phyloP scores from a whole-genome alignment of 1,140 invertebrate genomes.

The Caenorhabditis briggsae region DNA sequence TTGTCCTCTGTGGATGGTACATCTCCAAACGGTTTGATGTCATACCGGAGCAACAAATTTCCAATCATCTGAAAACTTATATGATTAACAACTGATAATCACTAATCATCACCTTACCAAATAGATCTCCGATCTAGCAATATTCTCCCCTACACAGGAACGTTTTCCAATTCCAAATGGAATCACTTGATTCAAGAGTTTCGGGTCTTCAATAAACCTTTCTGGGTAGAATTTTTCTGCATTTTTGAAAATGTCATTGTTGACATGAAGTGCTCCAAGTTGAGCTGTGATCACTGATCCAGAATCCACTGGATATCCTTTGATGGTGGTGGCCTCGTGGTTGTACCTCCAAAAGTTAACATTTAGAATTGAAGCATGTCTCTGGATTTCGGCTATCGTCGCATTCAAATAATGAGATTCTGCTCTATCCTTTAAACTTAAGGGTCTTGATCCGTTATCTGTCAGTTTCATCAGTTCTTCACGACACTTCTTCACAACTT shows the following conservation, averaged over 20 bases:
- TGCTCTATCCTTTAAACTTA: constrained; percentile 39
- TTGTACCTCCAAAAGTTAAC: constrained; percentile 59
- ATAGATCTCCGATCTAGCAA: constrained; percentile 60
- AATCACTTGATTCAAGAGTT: constrained; percentile 64
- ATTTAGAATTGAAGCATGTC: constrained; percentile 62
- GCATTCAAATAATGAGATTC: constrained; percentile 58
- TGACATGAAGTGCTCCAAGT: constrained; percentile 59
- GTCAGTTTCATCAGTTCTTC: constrained; percentile 36
- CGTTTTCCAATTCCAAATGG: constrained; percentile 67
- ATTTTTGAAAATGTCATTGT: constrained; percentile 60
- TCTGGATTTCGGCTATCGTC: constrained; percentile 50
- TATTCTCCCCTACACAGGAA: constrained; percentile 60
- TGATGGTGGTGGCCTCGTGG: constrained; percentile 53
- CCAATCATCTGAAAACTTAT: constrained; percentile 53
- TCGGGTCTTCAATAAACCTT: constrained; percentile 58
- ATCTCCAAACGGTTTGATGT: constrained; percentile 18
- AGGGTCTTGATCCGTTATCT: neutral
- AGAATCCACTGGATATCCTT: constrained; percentile 51
- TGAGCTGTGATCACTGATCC: constrained; percentile 58
- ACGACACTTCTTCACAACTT: constrained; percentile 56
- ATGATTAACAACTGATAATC: too few relatives aligned
- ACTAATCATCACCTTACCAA: too few relatives aligned
- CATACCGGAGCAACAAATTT: constrained; percentile 51
- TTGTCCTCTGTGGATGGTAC: neutral
- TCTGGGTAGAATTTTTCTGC: constrained; percentile 61